phyloP scores from a whole-genome alignment of 2,113 vertebrate genomes.

The Dromaius novaehollandiae region DNA sequence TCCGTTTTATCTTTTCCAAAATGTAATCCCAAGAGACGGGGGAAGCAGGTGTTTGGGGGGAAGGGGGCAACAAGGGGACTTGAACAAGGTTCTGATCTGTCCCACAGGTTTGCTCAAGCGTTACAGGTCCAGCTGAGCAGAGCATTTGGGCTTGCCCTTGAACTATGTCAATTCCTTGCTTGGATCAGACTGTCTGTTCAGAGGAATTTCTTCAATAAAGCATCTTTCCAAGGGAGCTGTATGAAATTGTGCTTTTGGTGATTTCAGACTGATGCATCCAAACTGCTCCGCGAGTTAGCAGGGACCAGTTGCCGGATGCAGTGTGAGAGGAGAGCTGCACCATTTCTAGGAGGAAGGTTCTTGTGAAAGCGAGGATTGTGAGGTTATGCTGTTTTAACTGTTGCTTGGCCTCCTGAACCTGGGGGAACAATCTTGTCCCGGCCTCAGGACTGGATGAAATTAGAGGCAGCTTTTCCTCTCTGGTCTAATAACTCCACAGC shows the following conservation, averaged over 20 bases:
- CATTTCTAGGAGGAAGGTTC: not conserved
- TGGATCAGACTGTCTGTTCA: not conserved
- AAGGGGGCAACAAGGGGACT: not conserved
- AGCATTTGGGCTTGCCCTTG: not conserved
- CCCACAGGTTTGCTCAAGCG: not conserved
- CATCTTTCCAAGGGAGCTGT: not conserved
- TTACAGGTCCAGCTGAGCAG: not conserved
- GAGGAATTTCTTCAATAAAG: not conserved
- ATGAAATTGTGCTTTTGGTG: not conserved
- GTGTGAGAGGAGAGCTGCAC: not conserved
- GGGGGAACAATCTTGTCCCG: not conserved
- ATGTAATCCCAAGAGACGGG: not conserved
- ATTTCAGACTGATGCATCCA: not conserved
- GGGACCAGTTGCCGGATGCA: not conserved
- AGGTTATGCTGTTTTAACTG: not conserved
- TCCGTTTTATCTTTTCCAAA: not conserved
- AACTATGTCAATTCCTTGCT: not conserved
- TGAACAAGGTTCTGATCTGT: not conserved
- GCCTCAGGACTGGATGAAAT: not conserved
- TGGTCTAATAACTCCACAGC: not conserved
- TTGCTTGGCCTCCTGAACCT: not conserved
- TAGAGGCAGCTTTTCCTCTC: not conserved
- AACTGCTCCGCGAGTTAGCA: not conserved
- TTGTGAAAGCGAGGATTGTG: not conserved
- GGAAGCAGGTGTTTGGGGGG: accelerated